A percentile compares a stretch with the other conserved stretches of the same genome.
Evolutionary conservation across 2,797 vertebrate species (phyloP).

Genomic region (Tiaroga cobitis): DNA sequence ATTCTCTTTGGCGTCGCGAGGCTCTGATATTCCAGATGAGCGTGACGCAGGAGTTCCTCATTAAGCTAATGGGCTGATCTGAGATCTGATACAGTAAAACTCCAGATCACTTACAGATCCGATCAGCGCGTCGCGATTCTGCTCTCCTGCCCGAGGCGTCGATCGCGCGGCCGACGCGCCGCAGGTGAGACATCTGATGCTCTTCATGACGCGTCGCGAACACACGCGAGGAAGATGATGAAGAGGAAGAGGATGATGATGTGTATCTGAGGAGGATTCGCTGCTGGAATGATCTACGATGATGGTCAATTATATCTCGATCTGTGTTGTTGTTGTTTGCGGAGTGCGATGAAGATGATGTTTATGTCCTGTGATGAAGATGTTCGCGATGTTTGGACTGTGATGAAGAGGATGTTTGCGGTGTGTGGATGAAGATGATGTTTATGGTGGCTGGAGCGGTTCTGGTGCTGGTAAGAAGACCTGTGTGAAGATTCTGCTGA

Average conservation of each 20-base stretch:
- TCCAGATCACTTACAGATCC: conserved; percentile 24
- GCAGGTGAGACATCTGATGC: conserved; percentile 47
- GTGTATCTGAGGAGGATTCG: neutral
- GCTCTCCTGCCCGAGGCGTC: neutral
- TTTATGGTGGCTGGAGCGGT: conserved; percentile 87
- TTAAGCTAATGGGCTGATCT: conserved; percentile 53
- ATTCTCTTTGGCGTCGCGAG: neutral
- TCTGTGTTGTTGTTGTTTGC: neutral
- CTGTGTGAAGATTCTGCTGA: conserved; percentile 21
- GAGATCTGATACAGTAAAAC: conserved; percentile 18
- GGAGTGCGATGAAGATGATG: conserved; percentile 22
- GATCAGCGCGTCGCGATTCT: neutral
- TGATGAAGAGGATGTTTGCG: conserved; percentile 86
- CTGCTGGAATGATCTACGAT: neutral
- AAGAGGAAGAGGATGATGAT: neutral
- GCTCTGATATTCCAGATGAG: conserved; percentile 1
- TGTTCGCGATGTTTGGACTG: conserved; percentile 72
- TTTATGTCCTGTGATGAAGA: conserved; percentile 78
- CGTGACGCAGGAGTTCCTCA: conserved; percentile 35
- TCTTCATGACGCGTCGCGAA: neutral
- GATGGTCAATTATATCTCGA: neutral
- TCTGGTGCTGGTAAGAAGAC: conserved; percentile 81
- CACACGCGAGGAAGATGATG: neutral
- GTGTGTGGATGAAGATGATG: conserved; percentile 82
- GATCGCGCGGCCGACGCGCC: conserved; percentile 3